A percentile compares a stretch with the other conserved stretches of the same genome.
phyloP scores from a whole-genome alignment of 2,113 vertebrate species.

The Rhinolophus sinicus region DNA sequence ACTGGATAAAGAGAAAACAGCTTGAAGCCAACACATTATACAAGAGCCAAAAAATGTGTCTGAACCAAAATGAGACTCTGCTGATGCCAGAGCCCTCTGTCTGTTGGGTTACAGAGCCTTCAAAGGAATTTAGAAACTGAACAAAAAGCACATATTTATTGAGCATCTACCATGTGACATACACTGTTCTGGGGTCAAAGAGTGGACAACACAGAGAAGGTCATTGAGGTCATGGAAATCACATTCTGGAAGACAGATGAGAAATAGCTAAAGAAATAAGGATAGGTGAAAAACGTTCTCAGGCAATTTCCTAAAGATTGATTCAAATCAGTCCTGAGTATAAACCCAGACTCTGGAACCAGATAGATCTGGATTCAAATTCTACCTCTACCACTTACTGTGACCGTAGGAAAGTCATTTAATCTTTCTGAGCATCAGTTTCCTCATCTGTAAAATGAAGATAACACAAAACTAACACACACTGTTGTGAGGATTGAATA shows the following conservation, averaged over 20 bases:
- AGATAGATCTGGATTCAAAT: not conserved
- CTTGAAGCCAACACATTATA: not conserved
- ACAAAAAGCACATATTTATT: not conserved
- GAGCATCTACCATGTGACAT: not conserved
- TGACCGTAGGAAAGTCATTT: not conserved
- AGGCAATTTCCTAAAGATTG: not conserved
- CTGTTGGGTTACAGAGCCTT: not conserved
- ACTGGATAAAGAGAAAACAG: not conserved
- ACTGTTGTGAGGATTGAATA: not conserved
- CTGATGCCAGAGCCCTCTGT: not conserved
- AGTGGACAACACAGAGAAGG: not conserved
- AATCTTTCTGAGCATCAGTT: not conserved
- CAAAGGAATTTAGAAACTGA: slow-evolving; percentile 2
- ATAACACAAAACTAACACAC: not conserved
- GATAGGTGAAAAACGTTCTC: not conserved
- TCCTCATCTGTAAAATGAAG: not conserved
- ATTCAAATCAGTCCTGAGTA: not conserved
- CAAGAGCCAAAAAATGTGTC: not conserved
- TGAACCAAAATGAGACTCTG: not conserved
- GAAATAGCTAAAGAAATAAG: not conserved
- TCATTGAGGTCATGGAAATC: not conserved
- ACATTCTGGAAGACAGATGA: not conserved
- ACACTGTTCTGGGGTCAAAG: not conserved
- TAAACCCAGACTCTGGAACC: not conserved
- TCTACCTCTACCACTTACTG: not conserved